Base-by-base conservation (phyloP, 2,888 invertebrate species). In the Drosophila tanythrix region DNA sequence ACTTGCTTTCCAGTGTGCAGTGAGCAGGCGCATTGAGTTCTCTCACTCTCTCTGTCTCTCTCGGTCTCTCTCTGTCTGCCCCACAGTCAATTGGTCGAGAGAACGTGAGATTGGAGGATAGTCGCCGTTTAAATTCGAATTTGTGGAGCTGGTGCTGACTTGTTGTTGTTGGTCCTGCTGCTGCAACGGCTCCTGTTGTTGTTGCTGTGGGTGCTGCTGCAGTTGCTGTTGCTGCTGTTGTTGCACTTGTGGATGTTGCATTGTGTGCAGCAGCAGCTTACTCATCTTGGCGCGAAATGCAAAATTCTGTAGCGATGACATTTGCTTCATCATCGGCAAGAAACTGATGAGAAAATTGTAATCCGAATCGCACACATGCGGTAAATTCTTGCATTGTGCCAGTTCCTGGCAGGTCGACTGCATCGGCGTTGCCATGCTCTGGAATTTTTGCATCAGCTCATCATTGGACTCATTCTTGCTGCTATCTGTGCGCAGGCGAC, bases 301-400 rank as follows among this genome's bases (percentile, higher is more conserved):
- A 21, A 92, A 69, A 68, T 91, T 92, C 62, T 92, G 90, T 18
- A 91, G 51, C 31, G 90, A 80, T 40, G 81, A 70, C 91, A 92
- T 92, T 77, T 91, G 89, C 72, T 91, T 92, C 91, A 92, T 92
- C 48, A 91, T 82, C 29, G 92, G 91, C 85, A 92, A 67, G 58
- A 92, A 92, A 60, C 92, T 92, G n/a, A 91, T 85, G 2, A 92
- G 83, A 48, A 90, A 92, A 79, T 92, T 91, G 53, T 92, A 92
- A 57, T 92, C 91, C 0, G 92, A 88, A 58, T 92, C 92, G 52
- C 92, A 92, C 58, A 92, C 81, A 61, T 92, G 92, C 43, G 84
- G 66, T 11, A 82, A 21, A 31, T 81, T 89, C 66, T 81, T 90
- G 69, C 85, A 83, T 13, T 89, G 86, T n/a, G 81, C 82, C 65